Base-by-base conservation (phyloP, 92 coral and sea anemone genomes). In the Paramuricea clavata region DNA sequence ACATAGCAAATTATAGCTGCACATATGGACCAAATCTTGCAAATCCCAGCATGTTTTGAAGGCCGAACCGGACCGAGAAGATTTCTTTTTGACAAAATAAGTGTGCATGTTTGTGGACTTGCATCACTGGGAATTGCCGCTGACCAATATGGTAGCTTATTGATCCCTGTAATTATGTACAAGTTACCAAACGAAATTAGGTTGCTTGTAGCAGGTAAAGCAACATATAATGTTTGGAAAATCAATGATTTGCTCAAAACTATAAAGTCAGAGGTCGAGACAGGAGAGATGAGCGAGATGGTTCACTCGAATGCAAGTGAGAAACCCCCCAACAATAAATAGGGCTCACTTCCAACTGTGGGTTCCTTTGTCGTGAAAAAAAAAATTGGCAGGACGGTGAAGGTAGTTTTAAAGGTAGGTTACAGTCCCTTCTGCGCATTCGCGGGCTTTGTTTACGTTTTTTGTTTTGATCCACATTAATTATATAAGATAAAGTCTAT, bases 141-240 rank as follows among this genome's bases (percentile, higher is more conserved):
- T 47, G 82, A n/a, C n/a, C n/a, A n/a, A n/a, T n/a, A n/a, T n/a
- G n/a, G n/a, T n/a, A n/a, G n/a, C n/a, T n/a, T n/a, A n/a, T n/a
- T n/a, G n/a, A n/a, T n/a, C n/a, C n/a, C n/a, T n/a, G n/a, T n/a
- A n/a, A n/a, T n/a, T n/a, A n/a, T n/a, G n/a, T n/a, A n/a, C n/a
- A n/a, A n/a, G n/a, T n/a, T n/a, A n/a, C n/a, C n/a, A n/a, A n/a
- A 64, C 17, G 87, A 83, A 49, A 70, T 83, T 25, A 65, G 87
- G 34, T 71, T 71, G 77, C 77, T 32, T 32, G 49, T 71, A 32
- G 77, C 77, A 39, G 50, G 77, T 71, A 71, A 71, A 36, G 77
- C 77, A n/a, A n/a, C n/a, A n/a, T n/a, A n/a, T n/a, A n/a, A n/a
- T n/a, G n/a, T n/a, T n/a, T n/a, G n/a, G n/a, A n/a, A n/a, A n/a